Percentiles rank a stretch among this genome's conserved stretches.
Evolutionary conservation across 2,797 vertebrate species (phyloP).

Genomic region (Lemur catta): DNA sequence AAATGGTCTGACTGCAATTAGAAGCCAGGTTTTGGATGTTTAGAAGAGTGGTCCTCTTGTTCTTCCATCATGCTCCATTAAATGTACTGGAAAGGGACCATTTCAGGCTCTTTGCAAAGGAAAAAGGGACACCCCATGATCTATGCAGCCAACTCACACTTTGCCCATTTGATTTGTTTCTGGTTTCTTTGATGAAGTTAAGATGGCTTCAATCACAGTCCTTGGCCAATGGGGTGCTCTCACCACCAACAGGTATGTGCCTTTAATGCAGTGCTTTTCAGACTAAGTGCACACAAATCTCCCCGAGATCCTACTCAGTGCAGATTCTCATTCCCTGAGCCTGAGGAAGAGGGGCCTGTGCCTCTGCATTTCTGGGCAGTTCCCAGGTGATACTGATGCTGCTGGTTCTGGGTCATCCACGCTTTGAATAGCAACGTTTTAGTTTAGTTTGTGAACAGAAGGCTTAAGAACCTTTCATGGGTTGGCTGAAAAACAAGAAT

Average conservation of each 20-base stretch:
- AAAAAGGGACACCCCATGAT: not conserved
- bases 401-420: not conserved
- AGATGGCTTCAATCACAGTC: not conserved
- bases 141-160: fast-evolving
- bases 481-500: not conserved
- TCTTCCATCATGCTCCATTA: not conserved
- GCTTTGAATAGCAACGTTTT: not conserved
- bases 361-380: not conserved
- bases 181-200: not conserved
- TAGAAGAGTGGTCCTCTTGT: not conserved
- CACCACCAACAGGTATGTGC: fast-evolving
- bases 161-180: not conserved
- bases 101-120: not conserved
- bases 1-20: not conserved
- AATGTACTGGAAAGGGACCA: not conserved
- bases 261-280: not conserved
- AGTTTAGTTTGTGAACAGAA: not conserved
- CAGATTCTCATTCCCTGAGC: not conserved
- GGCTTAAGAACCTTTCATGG: not conserved
- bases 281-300: fast-evolving
- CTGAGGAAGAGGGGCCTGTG: not conserved
- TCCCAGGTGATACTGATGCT: fast-evolving
- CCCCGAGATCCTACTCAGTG: not conserved
- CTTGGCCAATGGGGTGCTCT: not conserved
- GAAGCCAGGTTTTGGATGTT: not conserved